Base-by-base conservation (phyloP, 2,113 vertebrate species). In the Atractosteus spatula region DNA sequence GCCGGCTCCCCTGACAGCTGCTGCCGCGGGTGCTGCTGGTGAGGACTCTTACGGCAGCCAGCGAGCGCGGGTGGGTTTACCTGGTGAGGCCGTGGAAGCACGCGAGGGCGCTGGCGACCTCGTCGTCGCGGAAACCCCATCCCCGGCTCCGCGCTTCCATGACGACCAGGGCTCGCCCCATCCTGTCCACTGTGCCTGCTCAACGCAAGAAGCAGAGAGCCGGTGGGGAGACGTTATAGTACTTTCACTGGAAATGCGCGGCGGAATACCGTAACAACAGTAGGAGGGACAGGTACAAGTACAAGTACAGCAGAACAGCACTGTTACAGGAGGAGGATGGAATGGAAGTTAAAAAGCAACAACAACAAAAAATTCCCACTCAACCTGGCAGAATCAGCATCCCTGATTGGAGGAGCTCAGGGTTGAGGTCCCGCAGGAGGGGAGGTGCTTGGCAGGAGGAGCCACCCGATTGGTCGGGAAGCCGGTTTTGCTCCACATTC, bases 1-100 rank as follows among this genome's bases (percentile, higher is more conserved):
- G 29, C 29, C 1, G 29, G 29, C 29, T 29, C 29, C 29, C 29
- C 29, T 29, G 29, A 29, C 29, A 29, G 29, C 29, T 29, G 29
- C 29, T 29, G 29, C 29, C 29, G 29, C 1, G 29, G 29, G 1
- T 29, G 29, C 29, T 29, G 29, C 29, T 29, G 29, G 29, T 29
- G 29, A 29, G 17, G 17, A 29, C 17, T 29, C 17, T 29, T 29
- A 29, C 17, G 17, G 17, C 17, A 29, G 17, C 17, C 17, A 29
- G 17, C 17, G 17, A 29, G 17, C 17, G 17, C 8, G 0, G 3
- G 62, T 76, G 44, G 44, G 0, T 3, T 82, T 87, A 96, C 95
- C 94, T 91, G n/a, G 94, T 93, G 72, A 96, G 91, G 45, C 80
- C 84, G 79, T 94, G 86, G 66, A 92, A 91, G 77, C 94, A 96